These are phyloP conservation scores for Chelmon rostratus DNA, from an alignment of 2,797 vertebrate species.

Conservation along the genomic window DNA sequence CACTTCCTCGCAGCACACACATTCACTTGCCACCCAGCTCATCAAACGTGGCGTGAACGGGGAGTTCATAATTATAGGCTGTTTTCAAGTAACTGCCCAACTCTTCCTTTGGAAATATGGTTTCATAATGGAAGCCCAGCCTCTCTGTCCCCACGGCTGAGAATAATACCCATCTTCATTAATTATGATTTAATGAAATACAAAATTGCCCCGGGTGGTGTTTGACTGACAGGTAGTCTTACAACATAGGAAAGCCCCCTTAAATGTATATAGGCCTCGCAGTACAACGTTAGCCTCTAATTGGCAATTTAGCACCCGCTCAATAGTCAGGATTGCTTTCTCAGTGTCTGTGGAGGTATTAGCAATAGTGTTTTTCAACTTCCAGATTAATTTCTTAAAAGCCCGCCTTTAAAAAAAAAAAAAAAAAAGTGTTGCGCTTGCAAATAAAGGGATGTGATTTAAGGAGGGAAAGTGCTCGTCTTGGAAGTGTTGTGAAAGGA, in stretches of 20 bases:
- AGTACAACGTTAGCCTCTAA: conserved; percentile 75
- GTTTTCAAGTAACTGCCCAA: conserved; percentile 52
- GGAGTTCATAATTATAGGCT: conserved; percentile 57
- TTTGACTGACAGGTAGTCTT: conserved; percentile 77
- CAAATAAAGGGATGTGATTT: conserved; percentile 77
- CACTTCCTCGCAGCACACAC: background rate
- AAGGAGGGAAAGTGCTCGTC: conserved; percentile 61
- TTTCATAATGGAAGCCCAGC: conserved; percentile 53
- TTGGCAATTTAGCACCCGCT: conserved; percentile 81
- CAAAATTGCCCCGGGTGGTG: conserved; percentile 72
- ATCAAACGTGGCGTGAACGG: conserved; percentile 52
- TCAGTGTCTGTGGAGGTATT: conserved; percentile 62
- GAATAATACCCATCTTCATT: conserved; percentile 75
- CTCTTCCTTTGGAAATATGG: conserved; percentile 56
- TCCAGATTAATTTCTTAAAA: conserved; percentile 80
- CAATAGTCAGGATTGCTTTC: conserved; percentile 64
- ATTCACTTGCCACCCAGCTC: conserved; percentile 14
- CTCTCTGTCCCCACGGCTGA: conserved; percentile 45
- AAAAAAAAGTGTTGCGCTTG: conserved; percentile 48
- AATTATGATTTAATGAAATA: conserved; percentile 84
- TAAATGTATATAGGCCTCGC: conserved; percentile 63
- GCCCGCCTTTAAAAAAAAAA: conserved; percentile 60
- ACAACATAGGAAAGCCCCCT: conserved; percentile 62
- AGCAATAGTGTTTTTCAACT: conserved; percentile 65
- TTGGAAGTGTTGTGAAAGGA: conserved; percentile 69